Percentiles rank a stretch among this genome's conserved stretches.
These are phyloP conservation scores for Petrocephalus sullivani DNA, from an alignment of 2,797 vertebrate genomes.

Conservation along the genomic window DNA sequence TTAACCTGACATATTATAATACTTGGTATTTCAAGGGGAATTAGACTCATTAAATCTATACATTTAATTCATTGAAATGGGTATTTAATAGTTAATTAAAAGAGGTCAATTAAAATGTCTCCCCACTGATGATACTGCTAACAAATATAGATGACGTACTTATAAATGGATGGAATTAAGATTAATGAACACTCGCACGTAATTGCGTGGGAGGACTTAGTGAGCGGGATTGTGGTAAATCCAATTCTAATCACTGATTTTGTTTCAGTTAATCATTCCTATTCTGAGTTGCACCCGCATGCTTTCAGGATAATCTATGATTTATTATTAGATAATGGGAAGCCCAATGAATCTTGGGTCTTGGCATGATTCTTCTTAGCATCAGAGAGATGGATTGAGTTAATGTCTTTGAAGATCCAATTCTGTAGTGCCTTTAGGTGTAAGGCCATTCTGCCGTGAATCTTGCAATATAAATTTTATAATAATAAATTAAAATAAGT, in stretches of 20 bases:
- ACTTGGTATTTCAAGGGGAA: neutral
- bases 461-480: neutral
- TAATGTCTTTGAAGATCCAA: neutral
- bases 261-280: neutral
- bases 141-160: neutral
- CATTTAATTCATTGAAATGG: neutral
- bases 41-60: slow-evolving; percentile 1
- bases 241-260: neutral
- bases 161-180: neutral
- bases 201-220: slow-evolving; percentile 1
- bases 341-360: neutral
- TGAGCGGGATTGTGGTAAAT: neutral
- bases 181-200: neutral
- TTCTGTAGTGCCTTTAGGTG: neutral
- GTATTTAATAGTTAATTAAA: slow-evolving; percentile 13
- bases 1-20: neutral
- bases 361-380: neutral
- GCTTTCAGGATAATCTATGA: neutral
- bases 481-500: neutral
- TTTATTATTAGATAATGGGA: neutral
- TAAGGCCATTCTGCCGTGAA: neutral
- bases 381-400: neutral
- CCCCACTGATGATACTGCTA: neutral
- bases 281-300: neutral
- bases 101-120: slow-evolving; percentile 5